A percentile compares a stretch with the other conserved stretches of the same genome.
These are phyloP conservation scores for Lasioglossum oenotherae DNA, from an alignment of 2,888 invertebrate genomes.

Conservation along the genomic window DNA sequence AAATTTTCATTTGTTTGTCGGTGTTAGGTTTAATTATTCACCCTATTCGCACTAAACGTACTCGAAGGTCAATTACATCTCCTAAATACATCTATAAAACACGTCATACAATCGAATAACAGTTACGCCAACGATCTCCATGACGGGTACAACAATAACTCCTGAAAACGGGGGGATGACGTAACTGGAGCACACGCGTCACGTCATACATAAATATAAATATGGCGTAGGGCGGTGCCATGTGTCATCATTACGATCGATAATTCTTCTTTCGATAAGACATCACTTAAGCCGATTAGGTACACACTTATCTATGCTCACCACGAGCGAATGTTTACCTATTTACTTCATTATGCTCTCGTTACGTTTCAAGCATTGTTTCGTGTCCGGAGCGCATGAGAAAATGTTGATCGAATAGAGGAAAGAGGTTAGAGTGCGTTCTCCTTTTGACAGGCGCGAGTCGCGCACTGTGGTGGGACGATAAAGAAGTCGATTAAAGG, in stretches of 20 bases:
- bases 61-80: too few relatives aligned
- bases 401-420: slow-evolving; percentile 2
- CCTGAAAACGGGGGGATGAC: slow-evolving; percentile 42
- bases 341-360: background rate
- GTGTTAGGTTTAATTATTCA: too few relatives aligned
- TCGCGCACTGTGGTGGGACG: slow-evolving; percentile 32
- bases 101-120: too few relatives aligned
- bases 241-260: slow-evolving; percentile 61
- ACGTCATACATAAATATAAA: slow-evolving; percentile 66
- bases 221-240: slow-evolving; percentile 60
- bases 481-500: slow-evolving; percentile 35
- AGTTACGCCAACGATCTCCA: too few relatives aligned
- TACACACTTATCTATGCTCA: slow-evolving; percentile 4
- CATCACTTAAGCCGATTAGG: slow-evolving; percentile 21
- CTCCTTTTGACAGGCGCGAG: slow-evolving; percentile 57
- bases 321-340: slow-evolving; percentile 14
- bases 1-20: too few relatives aligned
- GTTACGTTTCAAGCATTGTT: slow-evolving; percentile 21
- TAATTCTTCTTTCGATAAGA: slow-evolving; percentile 52
- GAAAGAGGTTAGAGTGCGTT: slow-evolving; percentile 46
- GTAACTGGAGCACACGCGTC: slow-evolving; percentile 50
- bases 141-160: background rate
- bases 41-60: too few relatives aligned
- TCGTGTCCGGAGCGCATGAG: background rate
- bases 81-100: too few relatives aligned